These are phyloP conservation scores for Muschampia plurimacula DNA, from an alignment of 2,888 invertebrate species.

Conservation along the genomic window DNA sequence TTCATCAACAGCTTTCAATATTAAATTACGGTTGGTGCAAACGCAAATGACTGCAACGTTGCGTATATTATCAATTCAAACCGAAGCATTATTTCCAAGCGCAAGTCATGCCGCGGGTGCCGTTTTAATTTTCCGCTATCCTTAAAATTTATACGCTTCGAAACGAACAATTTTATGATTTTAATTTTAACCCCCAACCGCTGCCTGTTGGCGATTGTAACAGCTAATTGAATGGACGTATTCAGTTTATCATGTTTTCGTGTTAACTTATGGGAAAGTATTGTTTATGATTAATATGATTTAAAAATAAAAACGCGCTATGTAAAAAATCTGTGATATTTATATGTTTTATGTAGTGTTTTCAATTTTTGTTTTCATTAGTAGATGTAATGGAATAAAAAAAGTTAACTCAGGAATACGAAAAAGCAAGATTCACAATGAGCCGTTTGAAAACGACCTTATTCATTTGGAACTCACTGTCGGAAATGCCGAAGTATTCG, in stretches of 20 bases:
- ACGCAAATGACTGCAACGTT: constrained; percentile 49
- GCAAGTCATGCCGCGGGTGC: constrained; percentile 56
- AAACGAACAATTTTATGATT: constrained; percentile 53
- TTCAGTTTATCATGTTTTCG: constrained; percentile 19
- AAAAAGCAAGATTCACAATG: no score
- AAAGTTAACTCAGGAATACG: no score
- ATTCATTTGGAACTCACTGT: no score
- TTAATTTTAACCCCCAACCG: constrained; percentile 48
- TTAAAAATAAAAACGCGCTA: neutral
- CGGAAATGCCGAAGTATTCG: no score
- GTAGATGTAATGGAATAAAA: no score
- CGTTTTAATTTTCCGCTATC: constrained; percentile 71
- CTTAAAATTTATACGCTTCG: constrained; percentile 62
- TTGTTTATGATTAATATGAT: constrained; percentile 8
- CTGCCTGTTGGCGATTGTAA: constrained; percentile 42
- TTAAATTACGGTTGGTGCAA: constrained; percentile 6
- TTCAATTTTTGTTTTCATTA: no score
- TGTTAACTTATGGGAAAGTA: constrained; percentile 3
- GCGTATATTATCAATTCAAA: constrained; percentile 57
- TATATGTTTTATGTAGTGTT: no score
- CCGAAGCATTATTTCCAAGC: constrained; percentile 55
- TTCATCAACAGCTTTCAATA: constrained; percentile 6
- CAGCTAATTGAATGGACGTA: constrained; percentile 47
- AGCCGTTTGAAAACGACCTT: no score
- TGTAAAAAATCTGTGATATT: no score